Percentiles rank a stretch among this genome's conserved stretches.
These are phyloP conservation scores for Malurus leucopterus DNA, from an alignment of 2,797 vertebrate genomes.

Conservation along the genomic window DNA sequence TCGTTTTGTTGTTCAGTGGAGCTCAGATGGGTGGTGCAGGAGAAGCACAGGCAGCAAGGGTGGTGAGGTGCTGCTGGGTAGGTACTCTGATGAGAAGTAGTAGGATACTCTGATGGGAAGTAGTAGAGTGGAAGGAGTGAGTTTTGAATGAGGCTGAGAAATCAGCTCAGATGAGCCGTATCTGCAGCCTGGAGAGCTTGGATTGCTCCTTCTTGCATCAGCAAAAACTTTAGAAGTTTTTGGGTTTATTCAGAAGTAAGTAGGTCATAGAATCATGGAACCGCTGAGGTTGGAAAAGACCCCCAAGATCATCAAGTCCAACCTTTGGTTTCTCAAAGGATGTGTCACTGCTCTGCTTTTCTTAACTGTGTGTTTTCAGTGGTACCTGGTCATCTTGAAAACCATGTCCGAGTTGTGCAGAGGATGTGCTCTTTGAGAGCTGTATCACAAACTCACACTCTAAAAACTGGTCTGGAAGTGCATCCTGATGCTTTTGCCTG, in stretches of 20 bases:
- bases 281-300: neutral
- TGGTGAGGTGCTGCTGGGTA: neutral
- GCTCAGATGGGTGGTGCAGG: neutral
- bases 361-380: neutral
- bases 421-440: neutral
- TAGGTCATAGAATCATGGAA: neutral
- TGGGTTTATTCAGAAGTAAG: neutral
- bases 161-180: neutral
- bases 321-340: neutral
- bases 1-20: accelerated
- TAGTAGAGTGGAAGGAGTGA: neutral
- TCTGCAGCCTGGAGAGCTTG: neutral
- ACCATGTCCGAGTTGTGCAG: accelerated
- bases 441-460: neutral
- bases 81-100: neutral
- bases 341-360: neutral
- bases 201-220: neutral
- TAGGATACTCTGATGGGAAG: neutral
- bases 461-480: neutral
- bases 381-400: neutral
- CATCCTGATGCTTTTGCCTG: neutral
- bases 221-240: neutral
- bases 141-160: neutral
- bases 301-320: neutral
- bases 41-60: neutral